Evolutionary conservation across 2,113 vertebrate genomes (phyloP), one percentile per base, ranked within the genome.

Genomic region (Martes martes): DNA sequence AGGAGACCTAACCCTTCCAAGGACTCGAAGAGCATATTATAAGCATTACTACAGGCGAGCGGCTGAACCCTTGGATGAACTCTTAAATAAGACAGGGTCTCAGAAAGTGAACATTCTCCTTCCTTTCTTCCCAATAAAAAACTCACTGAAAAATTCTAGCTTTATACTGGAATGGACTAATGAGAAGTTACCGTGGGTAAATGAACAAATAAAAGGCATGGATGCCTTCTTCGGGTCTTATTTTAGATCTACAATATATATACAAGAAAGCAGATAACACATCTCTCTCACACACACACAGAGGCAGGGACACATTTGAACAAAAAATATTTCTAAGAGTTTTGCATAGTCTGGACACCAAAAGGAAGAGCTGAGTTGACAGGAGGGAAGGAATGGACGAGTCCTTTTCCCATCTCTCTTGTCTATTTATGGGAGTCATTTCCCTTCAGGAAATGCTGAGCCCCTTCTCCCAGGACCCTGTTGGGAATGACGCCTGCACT

Each of bases 401-500:
- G 36, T 79, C 86, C 84, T 89, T 91, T 97, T 96, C 96, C 97
- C 95, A 97, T 87, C 89, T 87, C 76, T 94, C 74, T 31, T 31
- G 50, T 96, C 98, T 98, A 97, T 97, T 97, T 98, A 92, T 92
- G 94, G 97, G 95, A 97, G 69, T 82, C 92, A 88, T 67, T 91
- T 96, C 87, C 95, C 80, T 92, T 92, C 96, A 94, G 97, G 97
- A 98, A 98, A 52, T 91, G 92, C 94, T 28, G 95, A 73, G 84
- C 90, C 93, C 91, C 97, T 94, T 97, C 97, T 98, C 97, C 95
- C 96, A 97, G 97, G 97, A 97, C 97, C 96, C 98, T 45, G 85
- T 69, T 50, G 97, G 95, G 96, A 97, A 78, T 79, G 81, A 84
- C n/a, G 94, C 88, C 88, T 59, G 91, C 63, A 36, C 90, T 47